Evolutionary conservation across 2,888 invertebrate genomes (phyloP), one percentile per base, ranked within the genome.

Genomic region (Acronicta leporina): DNA sequence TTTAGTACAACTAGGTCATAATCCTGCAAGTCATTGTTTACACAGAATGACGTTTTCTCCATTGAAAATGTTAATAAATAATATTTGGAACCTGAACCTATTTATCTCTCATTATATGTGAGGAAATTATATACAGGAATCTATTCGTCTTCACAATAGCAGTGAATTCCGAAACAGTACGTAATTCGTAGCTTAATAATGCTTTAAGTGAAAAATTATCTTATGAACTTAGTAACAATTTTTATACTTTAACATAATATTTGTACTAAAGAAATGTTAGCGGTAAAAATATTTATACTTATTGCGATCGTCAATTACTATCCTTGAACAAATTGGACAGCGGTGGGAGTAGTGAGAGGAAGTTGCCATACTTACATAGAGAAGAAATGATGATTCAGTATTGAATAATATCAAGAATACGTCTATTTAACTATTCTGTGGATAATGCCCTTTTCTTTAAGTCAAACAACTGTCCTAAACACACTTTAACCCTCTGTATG

Each of bases 141-240:
- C 47, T 64, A 63, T 55, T 67, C 51, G 57, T 67, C 66, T 78
- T 73, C 72, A 66, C 66, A 75, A 74, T 53, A 74, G 63, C 78
- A 72, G 75, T 73, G 71, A 75, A 64, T 71, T 63, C 71, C 70
- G 59, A 64, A 61, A 73, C 77, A 73, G 72, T 75, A 78, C 72
- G 72, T 82, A 82, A 84, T 81, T 80, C 80, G 88, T 91, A 92
- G 92, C 92, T 91, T 92, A 89, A 85, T 79, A 86, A 91, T 89
- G 94, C 93, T 94, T 93, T 93, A 93, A 92, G 85, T 87, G 89
- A 89, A 92, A 74, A 92, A 91, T 85, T 84, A 85, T 93, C 93
- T 94, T 94, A 94, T 93, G 93, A 94, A 91, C 87, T 87, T 89
- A 90, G 86, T 85, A 91, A 89, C 80, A 88, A 82, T 86, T 89